Percentiles rank a stretch among this genome's conserved stretches.
Evolutionary conservation across 2,797 vertebrate species (phyloP).

Genomic region (Centropyge bicolor): DNA sequence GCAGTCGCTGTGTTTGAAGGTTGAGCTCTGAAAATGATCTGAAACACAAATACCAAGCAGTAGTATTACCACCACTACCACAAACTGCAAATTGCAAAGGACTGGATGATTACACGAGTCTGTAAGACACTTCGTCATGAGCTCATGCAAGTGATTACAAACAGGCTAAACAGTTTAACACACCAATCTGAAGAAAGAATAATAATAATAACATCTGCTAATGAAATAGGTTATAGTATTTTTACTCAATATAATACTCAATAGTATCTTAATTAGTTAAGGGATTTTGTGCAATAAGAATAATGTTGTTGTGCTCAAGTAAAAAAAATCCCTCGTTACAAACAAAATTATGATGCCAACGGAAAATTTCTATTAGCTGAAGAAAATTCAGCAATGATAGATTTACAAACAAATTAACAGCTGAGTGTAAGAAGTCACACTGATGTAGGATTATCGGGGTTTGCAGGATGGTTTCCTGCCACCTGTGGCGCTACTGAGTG

Average conservation of each 20-base stretch:
- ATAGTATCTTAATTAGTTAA: conserved; percentile 21
- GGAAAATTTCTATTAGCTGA: background rate
- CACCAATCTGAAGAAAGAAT: conserved; percentile 11
- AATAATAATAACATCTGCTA: background rate
- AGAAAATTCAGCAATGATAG: background rate
- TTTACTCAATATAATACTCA: conserved; percentile 1
- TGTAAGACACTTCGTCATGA: conserved; percentile 17
- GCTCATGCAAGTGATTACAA: conserved; percentile 35
- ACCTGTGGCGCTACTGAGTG: background rate
- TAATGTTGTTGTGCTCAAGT: conserved; percentile 1
- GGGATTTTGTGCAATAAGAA: conserved; percentile 15
- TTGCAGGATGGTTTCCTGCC: background rate
- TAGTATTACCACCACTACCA: background rate
- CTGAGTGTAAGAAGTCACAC: background rate
- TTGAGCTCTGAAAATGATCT: conserved; percentile 48
- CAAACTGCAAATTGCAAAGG: conserved; percentile 10
- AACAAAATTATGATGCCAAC: background rate
- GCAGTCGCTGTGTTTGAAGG: conserved; percentile 21
- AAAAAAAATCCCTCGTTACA: background rate
- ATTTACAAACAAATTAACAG: background rate
- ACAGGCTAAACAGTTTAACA: conserved; percentile 28
- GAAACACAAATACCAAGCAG: conserved; percentile 17
- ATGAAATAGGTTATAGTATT: conserved; percentile 9
- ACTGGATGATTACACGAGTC: conserved; percentile 29
- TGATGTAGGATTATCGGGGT: background rate